Percentiles rank a stretch among this genome's conserved stretches.
Evolutionary conservation across 2,888 invertebrate species (phyloP).

Genomic region (Dysmachus trigonus): DNA sequence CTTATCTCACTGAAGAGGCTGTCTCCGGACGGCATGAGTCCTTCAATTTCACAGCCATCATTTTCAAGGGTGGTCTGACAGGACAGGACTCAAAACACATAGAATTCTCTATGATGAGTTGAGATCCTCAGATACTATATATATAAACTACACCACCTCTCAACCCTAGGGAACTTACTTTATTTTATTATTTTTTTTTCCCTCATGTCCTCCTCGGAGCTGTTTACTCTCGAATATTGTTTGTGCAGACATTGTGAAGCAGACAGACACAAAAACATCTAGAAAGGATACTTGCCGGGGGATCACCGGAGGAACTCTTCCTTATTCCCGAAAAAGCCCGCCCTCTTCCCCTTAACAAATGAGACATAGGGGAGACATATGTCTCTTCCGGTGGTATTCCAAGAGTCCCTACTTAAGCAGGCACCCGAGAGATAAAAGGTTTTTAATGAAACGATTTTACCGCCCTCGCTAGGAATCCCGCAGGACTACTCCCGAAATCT

Average conservation of each 20-base stretch:
- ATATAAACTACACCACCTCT: not conserved
- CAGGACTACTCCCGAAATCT: not conserved
- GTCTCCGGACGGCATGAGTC: not conserved
- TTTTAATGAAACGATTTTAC: constrained; percentile 16
- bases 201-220: not conserved
- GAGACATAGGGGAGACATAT: constrained; percentile 19
- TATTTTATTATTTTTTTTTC: not conserved
- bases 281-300: constrained; percentile 17
- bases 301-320: not conserved
- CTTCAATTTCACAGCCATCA: constrained; percentile 34
- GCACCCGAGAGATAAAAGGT: constrained; percentile 25
- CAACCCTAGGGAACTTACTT: not conserved
- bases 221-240: constrained; percentile 44
- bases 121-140: not conserved
- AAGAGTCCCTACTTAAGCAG: constrained; percentile 8
- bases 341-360: not conserved
- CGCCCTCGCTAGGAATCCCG: not conserved
- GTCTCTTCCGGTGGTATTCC: constrained; percentile 24
- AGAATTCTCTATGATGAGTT: not conserved
- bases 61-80: not conserved
- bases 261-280: constrained; percentile 30
- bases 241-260: constrained; percentile 19
- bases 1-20: constrained; percentile 21
- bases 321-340: not conserved
- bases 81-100: constrained; percentile 1